Conservation (phyloP, 2,113 vertebrate genomes). For the Nettapus auritus region DNA sequence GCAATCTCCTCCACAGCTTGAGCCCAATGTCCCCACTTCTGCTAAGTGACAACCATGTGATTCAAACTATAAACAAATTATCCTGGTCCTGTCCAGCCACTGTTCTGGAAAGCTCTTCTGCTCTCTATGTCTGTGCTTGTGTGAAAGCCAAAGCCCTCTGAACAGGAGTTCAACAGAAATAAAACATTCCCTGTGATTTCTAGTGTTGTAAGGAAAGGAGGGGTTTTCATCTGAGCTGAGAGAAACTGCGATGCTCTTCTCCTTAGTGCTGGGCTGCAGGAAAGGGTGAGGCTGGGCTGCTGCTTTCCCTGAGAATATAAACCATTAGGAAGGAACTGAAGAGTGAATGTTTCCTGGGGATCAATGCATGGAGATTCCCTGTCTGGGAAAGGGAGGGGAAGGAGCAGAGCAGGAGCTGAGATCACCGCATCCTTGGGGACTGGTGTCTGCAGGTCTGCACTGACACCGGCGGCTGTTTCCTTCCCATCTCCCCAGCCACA, state of each 20-base stretch:
- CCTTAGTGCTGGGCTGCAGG: not conserved
- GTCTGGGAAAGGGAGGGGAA: not conserved
- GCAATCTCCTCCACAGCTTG: not conserved
- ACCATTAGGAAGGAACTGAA: not conserved
- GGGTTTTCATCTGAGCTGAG: fast-evolving
- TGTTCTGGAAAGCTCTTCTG: not conserved
- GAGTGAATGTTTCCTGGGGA: not conserved
- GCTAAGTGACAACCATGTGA: not conserved
- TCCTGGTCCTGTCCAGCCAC: not conserved
- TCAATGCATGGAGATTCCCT: not conserved
- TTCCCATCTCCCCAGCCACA: not conserved
- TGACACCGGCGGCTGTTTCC: not conserved
- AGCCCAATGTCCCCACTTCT: not conserved
- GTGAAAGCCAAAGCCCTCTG: not conserved
- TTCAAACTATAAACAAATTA: not conserved
- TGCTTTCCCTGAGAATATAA: not conserved
- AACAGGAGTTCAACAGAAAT: not conserved
- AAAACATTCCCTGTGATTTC: not conserved
- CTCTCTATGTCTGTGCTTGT: not conserved
- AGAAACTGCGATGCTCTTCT: not conserved
- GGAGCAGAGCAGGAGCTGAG: not conserved
- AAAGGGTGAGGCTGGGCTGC: not conserved
- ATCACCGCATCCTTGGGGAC: not conserved
- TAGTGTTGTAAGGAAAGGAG: not conserved
- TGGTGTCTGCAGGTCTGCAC: not conserved